Evolutionary conservation across 1,140 invertebrate genomes (phyloP), one percentile per base, ranked within the genome.

Genomic region (Ectropis grisescens): DNA sequence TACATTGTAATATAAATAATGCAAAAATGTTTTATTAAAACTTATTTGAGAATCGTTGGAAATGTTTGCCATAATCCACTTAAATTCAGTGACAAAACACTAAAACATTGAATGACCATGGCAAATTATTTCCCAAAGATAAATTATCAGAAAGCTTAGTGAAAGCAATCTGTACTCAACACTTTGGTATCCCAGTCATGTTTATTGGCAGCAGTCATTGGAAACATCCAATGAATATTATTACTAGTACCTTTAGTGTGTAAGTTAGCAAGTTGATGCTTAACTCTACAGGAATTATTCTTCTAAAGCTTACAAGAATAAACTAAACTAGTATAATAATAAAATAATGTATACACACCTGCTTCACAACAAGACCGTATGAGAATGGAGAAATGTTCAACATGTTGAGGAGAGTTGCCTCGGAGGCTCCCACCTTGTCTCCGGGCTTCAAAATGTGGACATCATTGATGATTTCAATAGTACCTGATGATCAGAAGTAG

Each of bases 401-500:
- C 98, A 99, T 99, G 87, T 99, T 99, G 34, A 99, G 85, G 29
- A 99, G 90, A 8, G 97, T 98, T 12, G 97, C 95, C 86, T 99
- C 98, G 22, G 96, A 98, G 76, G 96, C 94, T 65, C 98, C 98
- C 23, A 99, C 98, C 85, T 95, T 98, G 66, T 99, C 97, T 25
- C 96, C 96, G 32, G 92, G 91, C 84, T 98, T 98, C 75, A 99
- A 78, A 68, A 94, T 93, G 69, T 97, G 93, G 10, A 99, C 96
- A 84, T 98, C 96, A 65, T 98, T 98, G 84, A 99, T 94, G 82
- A 99, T 99, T 98, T 99, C 98, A 93, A 99, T 99, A 43, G 96
- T 98, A 86, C 85, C 75, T 82, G 52, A 24, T 29, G 1, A 32
- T 11, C 16, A 36, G 5, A 33, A 29, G 19, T 28, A 28, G 23